Evolutionary conservation across 2,888 invertebrate species (phyloP), one percentile per base, ranked within the genome.

Genomic region (Cartodere bifasciata): DNA sequence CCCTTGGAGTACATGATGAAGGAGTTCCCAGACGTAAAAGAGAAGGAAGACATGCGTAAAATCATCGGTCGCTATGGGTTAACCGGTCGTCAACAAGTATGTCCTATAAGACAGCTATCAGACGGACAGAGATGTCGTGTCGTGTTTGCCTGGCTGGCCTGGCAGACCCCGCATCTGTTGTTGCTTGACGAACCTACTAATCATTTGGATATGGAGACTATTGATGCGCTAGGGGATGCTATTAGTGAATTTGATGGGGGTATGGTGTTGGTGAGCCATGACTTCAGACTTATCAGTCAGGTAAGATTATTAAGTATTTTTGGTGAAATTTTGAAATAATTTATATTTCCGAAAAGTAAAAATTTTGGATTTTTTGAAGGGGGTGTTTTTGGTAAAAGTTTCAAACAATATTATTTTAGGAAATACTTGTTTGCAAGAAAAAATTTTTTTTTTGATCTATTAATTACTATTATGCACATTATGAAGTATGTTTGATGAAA

Each of bases 1-100:
- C 95, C 98, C 6, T 64, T 99, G 23, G 97, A 98, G 47, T 99
- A 95, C 63, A 98, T 99, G 97, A 79, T 97, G 85, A 81, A 78
- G 52, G 75, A 82, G 47, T 99, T 92, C 62, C 97, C 98, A 0
- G 90, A 87, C 7, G 84, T 98, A 4, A 92, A 95, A 48, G 98
- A 99, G 60, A 77, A 85, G 15, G 98, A 99, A 62, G 97, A 95
- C 60, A 97, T 98, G 97, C 70, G 98, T 35, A 94, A 92, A 63
- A 97, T 98, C 46, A 92, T 99, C 49, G 98, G 98, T 1, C 75
- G 97, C 34, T 99, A 95, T 56, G 98, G 98, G 2, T 68, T 99
- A 27, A 90, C 97, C 1, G 98, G 98, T 4, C 73, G 92, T 37
- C 95, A 98, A 53, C 92, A 94, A 68, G 87, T 90, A 30, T 91